Percentiles rank a stretch among this genome's conserved stretches.
Conservation (phyloP, 2,888 invertebrate genomes). For the Drosophila leonis region DNA sequence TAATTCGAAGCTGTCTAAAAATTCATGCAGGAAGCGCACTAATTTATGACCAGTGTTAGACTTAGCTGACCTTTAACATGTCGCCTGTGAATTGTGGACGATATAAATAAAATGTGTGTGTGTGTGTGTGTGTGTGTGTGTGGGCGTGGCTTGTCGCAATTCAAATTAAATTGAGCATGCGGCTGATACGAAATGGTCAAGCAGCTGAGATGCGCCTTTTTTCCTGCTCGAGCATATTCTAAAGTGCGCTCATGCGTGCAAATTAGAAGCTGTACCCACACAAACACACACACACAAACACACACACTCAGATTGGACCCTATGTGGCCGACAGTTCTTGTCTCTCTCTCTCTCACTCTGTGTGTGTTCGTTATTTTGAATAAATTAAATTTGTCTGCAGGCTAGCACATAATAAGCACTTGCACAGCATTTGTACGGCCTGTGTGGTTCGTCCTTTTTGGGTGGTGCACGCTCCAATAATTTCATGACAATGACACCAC, state of each 20-base stretch:
- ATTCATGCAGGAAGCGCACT: constrained; percentile 64
- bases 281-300: constrained; percentile 10
- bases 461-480: constrained; percentile 62
- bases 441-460: constrained; percentile 4
- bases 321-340: too few species aligned
- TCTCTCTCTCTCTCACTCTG: too few species aligned
- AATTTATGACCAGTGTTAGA: constrained; percentile 60
- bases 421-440: constrained; percentile 18
- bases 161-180: constrained; percentile 79
- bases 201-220: constrained; percentile 59
- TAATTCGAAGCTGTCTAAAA: constrained; percentile 43
- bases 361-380: constrained; percentile 63
- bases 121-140: background rate
- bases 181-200: constrained; percentile 63
- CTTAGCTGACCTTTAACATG: constrained; percentile 39
- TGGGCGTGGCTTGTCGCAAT: constrained; percentile 46
- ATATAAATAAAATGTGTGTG: constrained; percentile 60
- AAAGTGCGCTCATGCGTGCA: constrained; percentile 66
- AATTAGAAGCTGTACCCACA: constrained; percentile 45
- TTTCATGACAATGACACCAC: constrained; percentile 59
- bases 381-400: constrained; percentile 72
- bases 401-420: constrained; percentile 59
- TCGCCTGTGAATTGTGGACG: constrained; percentile 11
- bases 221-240: constrained; percentile 48
- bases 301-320: background rate